Percentiles rank a stretch among this genome's conserved stretches.
These are phyloP conservation scores for Tenualosa ilisha DNA, from an alignment of 2,797 vertebrate species.

Conservation along the genomic window DNA sequence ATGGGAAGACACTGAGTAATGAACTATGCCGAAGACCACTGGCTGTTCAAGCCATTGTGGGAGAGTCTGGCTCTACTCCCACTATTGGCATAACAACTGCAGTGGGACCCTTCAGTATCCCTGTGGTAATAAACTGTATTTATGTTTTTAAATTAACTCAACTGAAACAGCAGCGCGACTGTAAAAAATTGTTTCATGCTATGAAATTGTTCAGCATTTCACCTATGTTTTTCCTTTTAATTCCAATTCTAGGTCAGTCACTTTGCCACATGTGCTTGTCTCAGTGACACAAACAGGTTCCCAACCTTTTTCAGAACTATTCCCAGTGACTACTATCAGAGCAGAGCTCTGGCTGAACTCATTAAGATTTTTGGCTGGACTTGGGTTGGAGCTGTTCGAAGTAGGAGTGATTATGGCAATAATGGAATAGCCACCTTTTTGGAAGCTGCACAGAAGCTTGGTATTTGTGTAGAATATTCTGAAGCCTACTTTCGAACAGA, in stretches of 20 bases:
- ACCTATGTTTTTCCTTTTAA: background rate
- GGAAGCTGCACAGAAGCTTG: slow-evolving; percentile 62
- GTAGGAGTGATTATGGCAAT: slow-evolving; percentile 74
- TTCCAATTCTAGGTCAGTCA: slow-evolving; percentile 66
- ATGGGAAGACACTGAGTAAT: slow-evolving; percentile 33
- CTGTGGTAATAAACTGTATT: slow-evolving; percentile 57
- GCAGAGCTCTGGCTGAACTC: slow-evolving; percentile 69
- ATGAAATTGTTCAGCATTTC: background rate
- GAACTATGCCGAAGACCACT: slow-evolving; percentile 52
- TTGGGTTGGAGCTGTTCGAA: slow-evolving; percentile 76
- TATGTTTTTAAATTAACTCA: background rate
- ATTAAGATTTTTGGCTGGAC: slow-evolving; percentile 76
- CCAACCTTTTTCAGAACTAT: slow-evolving; percentile 74
- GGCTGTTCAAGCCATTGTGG: slow-evolving; percentile 69
- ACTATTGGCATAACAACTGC: slow-evolving; percentile 66
- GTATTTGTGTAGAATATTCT: slow-evolving; percentile 72
- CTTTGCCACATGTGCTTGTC: slow-evolving; percentile 73
- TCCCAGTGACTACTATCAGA: slow-evolving; percentile 74
- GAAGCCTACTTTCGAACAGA: slow-evolving; percentile 62
- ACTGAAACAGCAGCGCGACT: background rate
- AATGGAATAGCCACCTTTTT: slow-evolving; percentile 74
- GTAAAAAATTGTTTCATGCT: background rate
- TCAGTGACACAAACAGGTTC: slow-evolving; percentile 66
- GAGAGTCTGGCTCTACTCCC: slow-evolving; percentile 70
- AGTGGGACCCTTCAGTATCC: slow-evolving; percentile 69